Evolutionary conservation across 2,797 vertebrate species (phyloP).

Genomic region (Myoxocephalus aenaeus): DNA sequence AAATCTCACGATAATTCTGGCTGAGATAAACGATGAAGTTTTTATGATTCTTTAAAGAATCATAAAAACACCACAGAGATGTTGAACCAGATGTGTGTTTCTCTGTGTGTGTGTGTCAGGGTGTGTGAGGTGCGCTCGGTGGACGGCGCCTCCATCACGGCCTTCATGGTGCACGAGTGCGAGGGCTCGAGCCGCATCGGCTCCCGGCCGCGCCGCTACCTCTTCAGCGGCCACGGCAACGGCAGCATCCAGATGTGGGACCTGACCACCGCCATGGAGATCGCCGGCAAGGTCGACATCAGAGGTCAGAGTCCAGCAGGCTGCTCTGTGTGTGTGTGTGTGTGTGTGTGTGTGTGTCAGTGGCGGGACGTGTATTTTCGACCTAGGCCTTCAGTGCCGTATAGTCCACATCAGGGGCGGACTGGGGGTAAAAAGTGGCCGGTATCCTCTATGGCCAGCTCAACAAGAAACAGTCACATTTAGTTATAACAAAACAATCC

Average conservation of each 20-base stretch:
- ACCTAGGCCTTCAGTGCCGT: too few relatives aligned
- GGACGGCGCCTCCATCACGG: slow-evolving; percentile 87
- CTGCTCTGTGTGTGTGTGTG: not conserved
- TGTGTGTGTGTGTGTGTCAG: not conserved
- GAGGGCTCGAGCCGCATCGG: slow-evolving; percentile 93
- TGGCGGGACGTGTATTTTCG: too few relatives aligned
- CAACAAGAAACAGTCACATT: too few relatives aligned
- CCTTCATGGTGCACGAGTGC: slow-evolving; percentile 93
- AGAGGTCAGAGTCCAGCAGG: slow-evolving; percentile 69
- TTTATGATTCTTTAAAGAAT: too few relatives aligned
- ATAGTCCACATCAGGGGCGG: too few relatives aligned
- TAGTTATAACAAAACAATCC: too few relatives aligned
- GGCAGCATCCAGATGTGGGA: slow-evolving; percentile 97
- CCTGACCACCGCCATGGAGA: slow-evolving; percentile 93
- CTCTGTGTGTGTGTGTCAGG: slow-evolving; percentile 68
- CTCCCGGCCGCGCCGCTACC: slow-evolving; percentile 89
- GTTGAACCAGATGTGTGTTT: not conserved
- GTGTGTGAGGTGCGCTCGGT: slow-evolving; percentile 92
- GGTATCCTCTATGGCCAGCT: too few relatives aligned
- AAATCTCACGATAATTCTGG: too few relatives aligned
- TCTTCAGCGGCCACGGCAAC: slow-evolving; percentile 92
- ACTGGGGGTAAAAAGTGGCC: too few relatives aligned
- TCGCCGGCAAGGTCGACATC: slow-evolving; percentile 86
- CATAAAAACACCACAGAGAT: too few relatives aligned
- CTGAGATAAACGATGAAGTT: too few relatives aligned